Evolutionary conservation across 1,140 invertebrate genomes (phyloP).

Genomic region (Drosophila neocordata): DNA sequence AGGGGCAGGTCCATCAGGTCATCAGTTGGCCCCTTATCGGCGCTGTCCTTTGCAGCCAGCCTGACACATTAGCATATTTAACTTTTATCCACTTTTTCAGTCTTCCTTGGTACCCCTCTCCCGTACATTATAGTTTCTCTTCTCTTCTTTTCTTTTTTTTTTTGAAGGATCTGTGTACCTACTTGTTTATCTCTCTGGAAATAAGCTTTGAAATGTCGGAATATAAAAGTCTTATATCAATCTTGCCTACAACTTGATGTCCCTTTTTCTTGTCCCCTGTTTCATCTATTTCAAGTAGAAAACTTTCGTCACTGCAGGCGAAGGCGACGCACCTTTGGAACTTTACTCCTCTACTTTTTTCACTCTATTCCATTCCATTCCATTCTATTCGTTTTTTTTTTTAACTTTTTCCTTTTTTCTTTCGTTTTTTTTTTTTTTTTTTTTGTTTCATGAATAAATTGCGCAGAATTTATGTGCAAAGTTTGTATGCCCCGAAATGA

Average conservation of each 20-base stretch:
- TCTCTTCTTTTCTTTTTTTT: neutral
- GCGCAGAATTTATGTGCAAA: slow-evolving; percentile 79
- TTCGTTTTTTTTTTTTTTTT: neutral
- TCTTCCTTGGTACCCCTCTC: slow-evolving; percentile 6
- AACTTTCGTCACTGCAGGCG: slow-evolving; percentile 41
- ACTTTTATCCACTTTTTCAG: slow-evolving; percentile 60
- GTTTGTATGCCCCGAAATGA: slow-evolving; percentile 62
- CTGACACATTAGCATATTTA: slow-evolving; percentile 75
- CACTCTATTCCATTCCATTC: slow-evolving; percentile 1
- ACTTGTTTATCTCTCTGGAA: slow-evolving; percentile 52
- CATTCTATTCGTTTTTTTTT: slow-evolving; percentile 13
- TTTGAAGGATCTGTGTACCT: slow-evolving; percentile 5
- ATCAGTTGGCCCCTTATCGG: slow-evolving; percentile 32
- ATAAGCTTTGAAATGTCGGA: slow-evolving; percentile 74
- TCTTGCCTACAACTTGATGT: slow-evolving; percentile 66
- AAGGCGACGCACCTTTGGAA: slow-evolving; percentile 62
- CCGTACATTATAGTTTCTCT: neutral
- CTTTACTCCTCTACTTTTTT: slow-evolving; percentile 18
- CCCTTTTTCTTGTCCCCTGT: slow-evolving; percentile 37
- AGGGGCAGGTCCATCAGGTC: neutral
- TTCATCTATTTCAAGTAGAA: slow-evolving; percentile 26
- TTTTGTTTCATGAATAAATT: slow-evolving; percentile 77
- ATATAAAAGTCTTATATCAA: slow-evolving; percentile 81
- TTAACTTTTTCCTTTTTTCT: neutral
- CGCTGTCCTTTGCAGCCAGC: slow-evolving; percentile 13